A percentile compares a stretch with the other conserved stretches of the same genome.
These are phyloP conservation scores for Hippocampus barbouri DNA, from an alignment of 2,113 vertebrate species.

Conservation along the genomic window DNA sequence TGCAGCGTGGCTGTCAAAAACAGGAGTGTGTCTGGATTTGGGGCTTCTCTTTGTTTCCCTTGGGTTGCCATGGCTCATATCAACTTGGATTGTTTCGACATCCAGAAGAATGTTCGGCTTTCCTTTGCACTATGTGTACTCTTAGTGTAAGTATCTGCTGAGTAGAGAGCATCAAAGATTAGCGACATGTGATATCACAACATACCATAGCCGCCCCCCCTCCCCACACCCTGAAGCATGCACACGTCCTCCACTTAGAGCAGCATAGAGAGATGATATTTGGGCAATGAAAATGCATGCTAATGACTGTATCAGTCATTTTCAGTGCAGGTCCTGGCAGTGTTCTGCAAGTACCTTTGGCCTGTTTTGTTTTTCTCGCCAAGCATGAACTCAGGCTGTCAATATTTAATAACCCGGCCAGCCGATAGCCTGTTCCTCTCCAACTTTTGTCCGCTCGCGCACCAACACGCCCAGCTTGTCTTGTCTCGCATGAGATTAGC, in stretches of 20 bases:
- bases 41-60: neutral
- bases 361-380: slow-evolving; percentile 15
- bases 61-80: neutral
- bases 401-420: slow-evolving; percentile 48
- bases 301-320: neutral
- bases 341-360: too few species aligned
- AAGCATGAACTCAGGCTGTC: slow-evolving; percentile 55
- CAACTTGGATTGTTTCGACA: neutral
- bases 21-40: neutral
- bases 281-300: neutral
- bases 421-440: slow-evolving; percentile 45
- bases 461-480: slow-evolving; percentile 21
- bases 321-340: neutral
- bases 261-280: neutral
- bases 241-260: neutral
- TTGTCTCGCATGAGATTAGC: slow-evolving; percentile 6
- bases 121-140: neutral
- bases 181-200: neutral
- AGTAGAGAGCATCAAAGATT: neutral
- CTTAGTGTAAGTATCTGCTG: neutral
- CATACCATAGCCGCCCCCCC: neutral
- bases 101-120: neutral
- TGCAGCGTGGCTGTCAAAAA: neutral
- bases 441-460: slow-evolving; percentile 26
- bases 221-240: neutral